A percentile compares a stretch with the other conserved stretches of the same genome.
phyloP scores from a whole-genome alignment of 1,140 invertebrate genomes.

The Periplaneta americana region DNA sequence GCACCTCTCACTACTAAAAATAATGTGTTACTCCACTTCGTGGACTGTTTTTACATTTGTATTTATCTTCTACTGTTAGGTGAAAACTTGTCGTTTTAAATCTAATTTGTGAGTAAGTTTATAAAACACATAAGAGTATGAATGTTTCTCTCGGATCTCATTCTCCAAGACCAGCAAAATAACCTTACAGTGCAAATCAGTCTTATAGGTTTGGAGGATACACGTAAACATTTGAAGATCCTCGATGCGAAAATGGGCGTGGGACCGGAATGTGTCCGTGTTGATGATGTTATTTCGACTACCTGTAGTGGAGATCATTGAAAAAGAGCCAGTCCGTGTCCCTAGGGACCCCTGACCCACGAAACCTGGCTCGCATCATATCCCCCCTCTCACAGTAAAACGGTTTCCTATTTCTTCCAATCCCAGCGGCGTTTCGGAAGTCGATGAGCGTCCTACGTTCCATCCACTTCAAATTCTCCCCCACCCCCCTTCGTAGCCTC shows the following conservation, averaged over 20 bases:
- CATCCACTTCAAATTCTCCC: neutral
- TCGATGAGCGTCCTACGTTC: neutral
- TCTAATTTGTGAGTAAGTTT: too few species aligned
- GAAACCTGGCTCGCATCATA: neutral
- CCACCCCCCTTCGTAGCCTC: too few species aligned
- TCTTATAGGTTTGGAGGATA: neutral
- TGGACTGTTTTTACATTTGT: too few species aligned
- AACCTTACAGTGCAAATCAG: too few species aligned
- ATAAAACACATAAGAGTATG: too few species aligned
- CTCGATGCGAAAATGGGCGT: neutral
- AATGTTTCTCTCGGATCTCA: too few species aligned
- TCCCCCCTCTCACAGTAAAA: neutral
- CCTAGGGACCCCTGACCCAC: neutral
- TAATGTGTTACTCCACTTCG: too few species aligned
- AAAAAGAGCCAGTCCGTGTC: neutral
- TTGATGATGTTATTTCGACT: neutral
- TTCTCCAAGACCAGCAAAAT: too few species aligned
- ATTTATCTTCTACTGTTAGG: too few species aligned
- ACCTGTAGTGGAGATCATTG: neutral
- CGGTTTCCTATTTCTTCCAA: neutral
- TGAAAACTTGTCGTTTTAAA: too few species aligned
- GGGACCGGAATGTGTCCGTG: neutral
- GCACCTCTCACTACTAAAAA: too few species aligned
- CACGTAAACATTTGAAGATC: neutral
- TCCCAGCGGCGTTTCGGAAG: neutral